Percentiles rank a stretch among this genome's conserved stretches.
Conservation (phyloP, 2,888 invertebrate genomes). For the Antheraea yamamai region DNA sequence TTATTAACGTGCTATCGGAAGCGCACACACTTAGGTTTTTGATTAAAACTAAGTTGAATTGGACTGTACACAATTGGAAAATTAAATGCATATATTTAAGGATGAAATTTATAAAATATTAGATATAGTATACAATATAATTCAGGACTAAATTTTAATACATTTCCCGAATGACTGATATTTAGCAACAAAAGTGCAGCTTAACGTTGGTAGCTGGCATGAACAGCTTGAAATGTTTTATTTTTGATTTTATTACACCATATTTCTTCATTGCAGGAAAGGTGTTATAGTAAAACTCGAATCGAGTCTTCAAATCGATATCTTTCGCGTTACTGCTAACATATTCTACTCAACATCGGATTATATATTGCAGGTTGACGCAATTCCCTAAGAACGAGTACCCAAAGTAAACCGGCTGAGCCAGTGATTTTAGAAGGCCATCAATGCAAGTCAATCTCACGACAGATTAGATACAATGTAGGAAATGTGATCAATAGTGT, state of each 20-base stretch:
- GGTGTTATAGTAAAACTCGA: not conserved
- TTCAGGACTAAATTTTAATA: not conserved
- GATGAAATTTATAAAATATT: too few species aligned
- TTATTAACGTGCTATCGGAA: too few species aligned
- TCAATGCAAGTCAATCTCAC: not conserved
- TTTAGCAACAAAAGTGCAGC: not conserved
- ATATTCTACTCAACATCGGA: not conserved
- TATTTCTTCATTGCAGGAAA: not conserved
- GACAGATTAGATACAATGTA: constrained; percentile 12
- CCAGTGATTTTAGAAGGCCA: constrained; percentile 8
- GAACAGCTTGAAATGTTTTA: not conserved
- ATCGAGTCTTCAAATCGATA: too few species aligned
- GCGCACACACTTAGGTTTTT: too few species aligned
- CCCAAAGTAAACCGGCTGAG: not conserved
- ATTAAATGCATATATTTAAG: too few species aligned
- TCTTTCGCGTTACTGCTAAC: too few species aligned
- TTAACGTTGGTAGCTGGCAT: not conserved
- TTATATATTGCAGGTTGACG: not conserved
- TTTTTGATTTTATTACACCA: not conserved
- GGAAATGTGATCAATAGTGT: not conserved
- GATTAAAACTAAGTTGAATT: too few species aligned
- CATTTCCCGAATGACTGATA: too few species aligned
- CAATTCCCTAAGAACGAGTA: not conserved
- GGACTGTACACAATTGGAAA: too few species aligned
- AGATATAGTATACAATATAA: not conserved